Evolutionary conservation across 2,113 vertebrate species (phyloP).

Genomic region (Vombatus ursinus): DNA sequence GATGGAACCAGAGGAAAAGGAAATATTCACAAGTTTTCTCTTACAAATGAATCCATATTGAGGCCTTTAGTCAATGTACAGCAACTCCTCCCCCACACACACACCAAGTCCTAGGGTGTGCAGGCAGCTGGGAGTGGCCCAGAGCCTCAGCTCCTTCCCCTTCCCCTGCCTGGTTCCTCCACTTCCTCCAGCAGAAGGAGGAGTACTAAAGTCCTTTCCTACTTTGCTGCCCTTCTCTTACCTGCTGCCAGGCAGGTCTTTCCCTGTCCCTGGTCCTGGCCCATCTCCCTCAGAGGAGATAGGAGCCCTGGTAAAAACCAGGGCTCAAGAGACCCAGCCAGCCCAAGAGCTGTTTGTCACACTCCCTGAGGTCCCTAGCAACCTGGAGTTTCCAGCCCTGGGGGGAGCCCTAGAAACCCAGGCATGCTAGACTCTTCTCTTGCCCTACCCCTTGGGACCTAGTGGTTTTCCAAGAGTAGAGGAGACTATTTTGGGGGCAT

Average conservation of each 20-base stretch:
- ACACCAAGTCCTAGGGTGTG: not conserved
- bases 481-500: slow-evolving; percentile 5
- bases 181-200: not conserved
- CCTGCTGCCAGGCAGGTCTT: not conserved
- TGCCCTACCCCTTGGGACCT: not conserved
- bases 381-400: slow-evolving; percentile 46
- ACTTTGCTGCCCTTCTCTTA: not conserved
- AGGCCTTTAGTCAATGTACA: not conserved
- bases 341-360: not conserved
- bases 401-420: not conserved
- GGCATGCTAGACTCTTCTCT: not conserved
- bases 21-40: not conserved
- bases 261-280: not conserved
- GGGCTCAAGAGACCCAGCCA: not conserved
- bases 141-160: not conserved
- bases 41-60: not conserved
- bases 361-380: slow-evolving; percentile 20
- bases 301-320: not conserved
- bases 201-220: not conserved
- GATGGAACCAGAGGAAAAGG: not conserved
- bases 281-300: not conserved
- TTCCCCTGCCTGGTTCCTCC: not conserved
- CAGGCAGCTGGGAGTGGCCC: not conserved
- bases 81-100: not conserved
- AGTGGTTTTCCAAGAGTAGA: slow-evolving; percentile 14